Base-by-base conservation (phyloP, 2,113 vertebrate species). In the Candoia aspera region DNA sequence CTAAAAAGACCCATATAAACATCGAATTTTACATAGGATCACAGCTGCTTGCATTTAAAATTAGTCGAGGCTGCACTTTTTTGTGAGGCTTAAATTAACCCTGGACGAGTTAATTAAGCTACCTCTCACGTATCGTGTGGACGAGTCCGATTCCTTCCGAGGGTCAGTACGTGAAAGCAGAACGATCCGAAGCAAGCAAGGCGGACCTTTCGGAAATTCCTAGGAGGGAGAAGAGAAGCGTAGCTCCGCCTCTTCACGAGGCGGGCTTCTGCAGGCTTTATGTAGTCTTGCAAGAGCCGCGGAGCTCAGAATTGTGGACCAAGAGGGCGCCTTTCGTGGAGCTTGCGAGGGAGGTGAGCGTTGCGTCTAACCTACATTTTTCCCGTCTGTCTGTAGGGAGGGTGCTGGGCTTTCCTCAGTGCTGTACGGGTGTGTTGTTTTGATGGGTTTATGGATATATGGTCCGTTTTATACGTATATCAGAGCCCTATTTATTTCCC, bases 121-220 rank as follows among this genome's bases (percentile, higher is more conserved):
- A 37, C n/a, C 73, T 79, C 73, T 79, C 33, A 9, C 33, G 17
- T 54, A 21, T 23, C 8, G 55, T 58, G 86, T 23, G 86, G 86
- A 58, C 13, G 29, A 58, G n/a, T 1, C 49, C 13, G 33, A 46
- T 26, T 88, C 86, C 86, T 59, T 88, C 57, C 23, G 53, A 12
- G 62, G 29, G 42, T 17, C 17, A 19, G 37, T 13, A 55, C 13
- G 19, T 53, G 33, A 54, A 6, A 55, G 6, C 8, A 1, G 21
- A 33, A 53, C 17, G 26, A 33, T 9, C 4, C 49, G 26, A 13
- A 33, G 1, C 3, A 24, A 33, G n/a, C 33, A 42, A 62, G 59
- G 59, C 9, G 88, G 59, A 9, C 29, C 83, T 49, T 49, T 3
- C 42, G 92, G 88, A 73, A 92, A 89, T 85, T 85, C 91, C 88